Evolutionary conservation across 2,113 vertebrate genomes (phyloP).

Genomic region (Glaucidium brasilianum): DNA sequence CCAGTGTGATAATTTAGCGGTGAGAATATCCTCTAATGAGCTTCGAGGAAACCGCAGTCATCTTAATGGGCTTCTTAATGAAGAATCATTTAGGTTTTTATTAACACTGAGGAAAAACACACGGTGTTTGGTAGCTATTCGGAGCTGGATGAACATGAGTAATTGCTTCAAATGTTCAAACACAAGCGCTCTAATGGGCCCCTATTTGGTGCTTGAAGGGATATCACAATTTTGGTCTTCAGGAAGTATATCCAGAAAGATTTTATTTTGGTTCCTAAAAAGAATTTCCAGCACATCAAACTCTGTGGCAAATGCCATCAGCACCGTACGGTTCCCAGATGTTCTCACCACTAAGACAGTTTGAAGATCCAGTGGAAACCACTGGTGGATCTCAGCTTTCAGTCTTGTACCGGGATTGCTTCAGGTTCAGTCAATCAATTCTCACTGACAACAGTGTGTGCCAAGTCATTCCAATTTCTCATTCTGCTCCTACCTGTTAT

Average conservation of each 20-base stretch:
- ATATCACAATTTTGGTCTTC: constrained; percentile 16
- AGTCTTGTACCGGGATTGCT: not conserved
- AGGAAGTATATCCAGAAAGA: not conserved
- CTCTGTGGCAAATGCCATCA: not conserved
- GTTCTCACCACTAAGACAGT: not conserved
- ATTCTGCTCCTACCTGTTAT: not conserved
- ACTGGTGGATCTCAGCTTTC: not conserved
- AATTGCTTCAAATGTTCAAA: constrained; percentile 51
- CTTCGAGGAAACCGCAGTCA: constrained; percentile 70
- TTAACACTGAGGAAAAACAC: constrained; percentile 73
- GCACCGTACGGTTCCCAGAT: not conserved
- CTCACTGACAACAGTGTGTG: not conserved
- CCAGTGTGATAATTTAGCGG: constrained; percentile 69
- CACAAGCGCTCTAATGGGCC: constrained; percentile 28
- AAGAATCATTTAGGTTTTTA: constrained; percentile 79
- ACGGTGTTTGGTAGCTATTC: constrained; percentile 52
- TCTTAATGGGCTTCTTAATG: constrained; percentile 79
- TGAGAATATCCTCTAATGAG: constrained; percentile 72
- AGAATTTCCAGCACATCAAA: not conserved
- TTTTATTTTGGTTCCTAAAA: not conserved
- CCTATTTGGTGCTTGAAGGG: constrained; percentile 26
- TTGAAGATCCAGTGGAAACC: not conserved
- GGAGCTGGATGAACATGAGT: constrained; percentile 59
- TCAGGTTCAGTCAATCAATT: not conserved
- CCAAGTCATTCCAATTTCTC: not conserved